Evolutionary conservation across 2,113 vertebrate genomes (phyloP).

Genomic region (Acinonyx jubatus): DNA sequence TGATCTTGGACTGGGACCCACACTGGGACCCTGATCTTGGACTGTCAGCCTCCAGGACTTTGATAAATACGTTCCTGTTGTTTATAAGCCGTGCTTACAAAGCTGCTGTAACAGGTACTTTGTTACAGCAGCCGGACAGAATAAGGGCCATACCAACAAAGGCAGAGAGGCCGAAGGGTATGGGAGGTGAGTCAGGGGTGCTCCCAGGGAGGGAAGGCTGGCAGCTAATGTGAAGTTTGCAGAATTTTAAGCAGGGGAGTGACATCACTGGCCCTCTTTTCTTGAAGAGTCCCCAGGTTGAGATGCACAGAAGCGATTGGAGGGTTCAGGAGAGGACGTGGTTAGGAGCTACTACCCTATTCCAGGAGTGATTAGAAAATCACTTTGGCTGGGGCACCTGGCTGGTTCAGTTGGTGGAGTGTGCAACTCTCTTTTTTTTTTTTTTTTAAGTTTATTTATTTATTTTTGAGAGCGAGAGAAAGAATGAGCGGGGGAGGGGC

Average conservation of each 20-base stretch:
- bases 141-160: rapidly evolving
- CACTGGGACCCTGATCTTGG: background rate
- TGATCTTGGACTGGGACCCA: background rate
- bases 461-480: too few species aligned
- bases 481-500: too few species aligned
- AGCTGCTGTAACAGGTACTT: background rate
- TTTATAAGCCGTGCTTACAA: background rate
- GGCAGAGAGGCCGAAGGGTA: background rate
- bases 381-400: background rate
- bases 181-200: rapidly evolving
- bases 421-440: background rate
- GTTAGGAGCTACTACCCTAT: background rate
- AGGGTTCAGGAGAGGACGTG: background rate
- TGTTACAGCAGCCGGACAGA: too few species aligned
- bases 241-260: too few species aligned
- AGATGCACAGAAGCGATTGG: rapidly evolving
- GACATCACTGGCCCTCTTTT: background rate
- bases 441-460: too few species aligned
- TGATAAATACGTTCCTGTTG: too few species aligned
- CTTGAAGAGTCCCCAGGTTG: background rate
- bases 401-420: background rate
- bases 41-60: background rate
- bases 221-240: background rate
- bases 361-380: background rate
- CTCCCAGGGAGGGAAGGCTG: rapidly evolving